Percentiles rank a stretch among this genome's conserved stretches.
phyloP scores from a whole-genome alignment of 1,140 invertebrate genomes.

The Parapsyche elsis region DNA sequence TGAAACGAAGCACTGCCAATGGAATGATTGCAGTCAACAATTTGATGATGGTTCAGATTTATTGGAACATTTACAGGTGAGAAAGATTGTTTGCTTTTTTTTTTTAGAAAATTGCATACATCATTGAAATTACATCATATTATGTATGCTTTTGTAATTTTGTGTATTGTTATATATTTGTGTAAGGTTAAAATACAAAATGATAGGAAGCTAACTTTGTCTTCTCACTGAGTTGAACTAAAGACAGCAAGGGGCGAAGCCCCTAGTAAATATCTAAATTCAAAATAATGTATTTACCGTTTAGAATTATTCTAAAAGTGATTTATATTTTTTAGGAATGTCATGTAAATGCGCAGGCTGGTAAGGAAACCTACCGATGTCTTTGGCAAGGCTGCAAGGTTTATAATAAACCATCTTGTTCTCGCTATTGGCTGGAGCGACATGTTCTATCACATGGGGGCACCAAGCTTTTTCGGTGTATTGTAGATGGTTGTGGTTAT shows the following conservation, averaged over 20 bases:
- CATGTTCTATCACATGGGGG: slow-evolving; percentile 93
- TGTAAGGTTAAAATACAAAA: no score
- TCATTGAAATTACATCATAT: not conserved
- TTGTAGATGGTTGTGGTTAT: slow-evolving; percentile 91
- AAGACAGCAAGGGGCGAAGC: no score
- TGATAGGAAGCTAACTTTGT: no score
- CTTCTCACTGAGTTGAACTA: no score
- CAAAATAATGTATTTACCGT: not conserved
- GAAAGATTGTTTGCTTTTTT: not conserved
- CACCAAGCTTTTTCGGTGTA: slow-evolving; percentile 95
- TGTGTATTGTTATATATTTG: no score
- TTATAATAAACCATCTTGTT: slow-evolving; percentile 90
- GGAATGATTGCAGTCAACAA: slow-evolving; percentile 84
- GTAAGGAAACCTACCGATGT: slow-evolving; percentile 85
- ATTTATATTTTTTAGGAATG: slow-evolving; percentile 69
- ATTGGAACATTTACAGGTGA: slow-evolving; percentile 89
- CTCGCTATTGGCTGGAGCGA: slow-evolving; percentile 90
- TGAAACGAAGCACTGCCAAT: slow-evolving; percentile 74
- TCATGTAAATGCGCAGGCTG: slow-evolving; percentile 87
- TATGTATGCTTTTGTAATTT: not conserved
- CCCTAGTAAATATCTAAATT: no score
- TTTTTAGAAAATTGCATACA: not conserved
- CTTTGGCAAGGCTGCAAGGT: slow-evolving; percentile 95
- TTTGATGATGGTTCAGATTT: slow-evolving; percentile 83
- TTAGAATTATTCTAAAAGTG: not conserved